Evolutionary conservation across 2,888 invertebrate species (phyloP).

Genomic region (Horisme vitalbata): DNA sequence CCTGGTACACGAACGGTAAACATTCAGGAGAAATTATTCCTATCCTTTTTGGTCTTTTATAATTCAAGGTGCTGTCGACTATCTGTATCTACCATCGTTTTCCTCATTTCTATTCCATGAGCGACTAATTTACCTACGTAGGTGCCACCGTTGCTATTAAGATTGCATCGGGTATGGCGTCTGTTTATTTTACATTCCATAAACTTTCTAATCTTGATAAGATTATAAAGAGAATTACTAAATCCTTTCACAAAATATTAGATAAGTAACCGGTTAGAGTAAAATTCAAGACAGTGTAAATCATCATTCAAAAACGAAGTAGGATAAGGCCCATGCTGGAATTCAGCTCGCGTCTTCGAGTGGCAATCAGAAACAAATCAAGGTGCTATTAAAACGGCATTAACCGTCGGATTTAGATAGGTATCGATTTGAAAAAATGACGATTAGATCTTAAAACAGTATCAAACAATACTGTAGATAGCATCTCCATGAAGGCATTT

Average conservation of each 20-base stretch:
- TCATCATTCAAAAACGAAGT: slow-evolving; percentile 61
- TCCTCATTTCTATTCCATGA: slow-evolving; percentile 5
- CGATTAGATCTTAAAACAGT: slow-evolving; percentile 62
- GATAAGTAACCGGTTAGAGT: slow-evolving; percentile 16
- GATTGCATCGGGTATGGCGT: slow-evolving; percentile 21
- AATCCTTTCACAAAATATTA: slow-evolving; percentile 14
- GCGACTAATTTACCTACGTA: slow-evolving; percentile 6
- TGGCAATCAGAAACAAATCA: slow-evolving; percentile 74
- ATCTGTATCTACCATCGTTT: slow-evolving; percentile 4
- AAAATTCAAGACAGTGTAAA: slow-evolving; percentile 32
- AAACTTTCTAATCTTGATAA: slow-evolving; percentile 28
- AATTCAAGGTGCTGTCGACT: not conserved
- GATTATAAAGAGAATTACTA: slow-evolving; percentile 6
- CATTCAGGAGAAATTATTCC: slow-evolving; percentile 24
- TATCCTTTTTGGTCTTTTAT: slow-evolving; percentile 7
- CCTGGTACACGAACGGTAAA: slow-evolving; percentile 43
- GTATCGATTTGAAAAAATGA: slow-evolving; percentile 63
- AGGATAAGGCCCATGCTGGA: slow-evolving; percentile 41
- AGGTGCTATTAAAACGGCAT: slow-evolving; percentile 72
- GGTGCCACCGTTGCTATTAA: slow-evolving; percentile 20
- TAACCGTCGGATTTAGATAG: slow-evolving; percentile 60
- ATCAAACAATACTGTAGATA: slow-evolving; percentile 55
- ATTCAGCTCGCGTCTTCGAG: slow-evolving; percentile 54
- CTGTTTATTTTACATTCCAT: slow-evolving; percentile 22
- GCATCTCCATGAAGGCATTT: slow-evolving; percentile 41